Base-by-base conservation (phyloP, 2,888 invertebrate species). In the Dichetophora obliterata region DNA sequence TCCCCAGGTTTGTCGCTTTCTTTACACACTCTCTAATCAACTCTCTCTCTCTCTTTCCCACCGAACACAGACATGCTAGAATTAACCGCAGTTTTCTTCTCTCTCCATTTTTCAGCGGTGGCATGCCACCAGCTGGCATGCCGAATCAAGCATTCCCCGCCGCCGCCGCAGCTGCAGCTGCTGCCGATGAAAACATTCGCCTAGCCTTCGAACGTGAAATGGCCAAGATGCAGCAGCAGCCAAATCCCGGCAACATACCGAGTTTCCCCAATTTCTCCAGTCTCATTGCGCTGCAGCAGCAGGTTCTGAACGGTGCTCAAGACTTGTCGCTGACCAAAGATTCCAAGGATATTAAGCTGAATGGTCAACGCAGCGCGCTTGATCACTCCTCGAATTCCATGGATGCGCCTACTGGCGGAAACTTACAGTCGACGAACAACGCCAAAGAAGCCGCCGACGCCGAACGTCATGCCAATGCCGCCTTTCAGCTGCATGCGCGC, bases 131-230 rank as follows among this genome's bases (percentile, higher is more conserved):
- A 3, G 84, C 83, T 4, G 84, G 84, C 16, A 78, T 79, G 54
- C 27, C 31, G n/a, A 78, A 81, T 77, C 82, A 77, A 6, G 80
- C 82, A 65, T 87, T 85, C 79, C 84, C 87, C 68, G 86, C 86
- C 74, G 87, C 88, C 59, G 75, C 80, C 68, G 79, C 88, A 61
- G 75, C 81, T 27, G 82, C 81, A 16, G 84, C 88, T 80, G 86
- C 86, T 74, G 91, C 95, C n/a, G 94, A 93, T 82, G 97, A 97
- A 83, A 97, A 97, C 84, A 95, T 97, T 85, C 93, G 97, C 59
- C 91, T 97, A 91, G 96, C 96, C 14, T 90, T 97, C 63, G 96
- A 97, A 86, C 93, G 98, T 80, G 98, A 98, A 90, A 92, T 98
- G 80, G 94, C 96, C 85, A 96, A 98, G 89, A 91, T 98, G 81